Percentiles rank a stretch among this genome's conserved stretches.
Evolutionary conservation across 2,888 invertebrate genomes (phyloP).

Genomic region (Yponomeuta sedellus): DNA sequence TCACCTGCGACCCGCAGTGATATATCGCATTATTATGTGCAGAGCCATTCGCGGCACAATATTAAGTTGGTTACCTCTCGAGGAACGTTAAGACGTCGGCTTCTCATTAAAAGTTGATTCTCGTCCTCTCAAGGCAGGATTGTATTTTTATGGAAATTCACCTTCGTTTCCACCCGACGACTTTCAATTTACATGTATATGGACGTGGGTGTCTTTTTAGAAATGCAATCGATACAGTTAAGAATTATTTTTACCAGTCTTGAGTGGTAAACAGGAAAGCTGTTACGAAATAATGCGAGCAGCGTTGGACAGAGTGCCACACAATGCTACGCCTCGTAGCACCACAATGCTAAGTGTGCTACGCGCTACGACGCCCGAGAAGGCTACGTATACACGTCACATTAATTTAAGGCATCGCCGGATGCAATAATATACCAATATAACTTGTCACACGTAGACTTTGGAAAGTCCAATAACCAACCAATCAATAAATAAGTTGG

Average conservation of each 20-base stretch:
- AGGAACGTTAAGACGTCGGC: slow-evolving; percentile 23
- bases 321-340: neutral
- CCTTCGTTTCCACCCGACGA: slow-evolving; percentile 11
- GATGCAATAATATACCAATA: neutral
- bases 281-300: neutral
- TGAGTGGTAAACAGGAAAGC: too few species aligned
- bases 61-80: neutral
- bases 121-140: slow-evolving; percentile 32
- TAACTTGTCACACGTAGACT: neutral
- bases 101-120: slow-evolving; percentile 47
- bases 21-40: slow-evolving; percentile 42
- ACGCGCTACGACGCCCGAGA: neutral
- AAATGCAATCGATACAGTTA: neutral
- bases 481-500: neutral
- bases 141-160: slow-evolving; percentile 30
- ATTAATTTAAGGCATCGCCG: neutral
- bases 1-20: slow-evolving; percentile 42
- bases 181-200: slow-evolving; percentile 46
- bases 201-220: neutral
- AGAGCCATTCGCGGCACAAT: slow-evolving; percentile 29
- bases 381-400: too few species aligned
- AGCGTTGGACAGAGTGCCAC: neutral
- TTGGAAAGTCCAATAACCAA: neutral
- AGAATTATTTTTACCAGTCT: too few species aligned
- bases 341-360: neutral